Percentiles rank a stretch among this genome's conserved stretches.
Conservation (phyloP, 2,888 invertebrate species). For the Ectemnius lituratus region DNA sequence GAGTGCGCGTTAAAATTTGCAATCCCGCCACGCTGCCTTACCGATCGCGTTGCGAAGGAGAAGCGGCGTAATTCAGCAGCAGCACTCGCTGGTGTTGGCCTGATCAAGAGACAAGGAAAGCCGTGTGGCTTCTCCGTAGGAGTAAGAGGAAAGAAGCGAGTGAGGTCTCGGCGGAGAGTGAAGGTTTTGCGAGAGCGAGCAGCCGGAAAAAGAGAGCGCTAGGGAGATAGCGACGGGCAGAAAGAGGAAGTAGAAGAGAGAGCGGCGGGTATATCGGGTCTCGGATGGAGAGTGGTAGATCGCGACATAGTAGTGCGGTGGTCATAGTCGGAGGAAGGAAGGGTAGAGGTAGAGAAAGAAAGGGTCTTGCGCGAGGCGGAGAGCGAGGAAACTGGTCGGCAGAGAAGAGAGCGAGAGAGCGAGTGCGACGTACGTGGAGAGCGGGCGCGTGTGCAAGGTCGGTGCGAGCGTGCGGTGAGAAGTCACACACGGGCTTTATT, state of each 20-base stretch:
- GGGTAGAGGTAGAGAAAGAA: conserved; percentile 32
- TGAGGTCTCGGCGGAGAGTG: background rate
- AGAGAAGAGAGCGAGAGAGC: conserved; percentile 36
- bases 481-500: conserved; percentile 48
- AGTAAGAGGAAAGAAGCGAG: conserved; percentile 33
- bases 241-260: conserved; percentile 9
- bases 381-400: conserved; percentile 23
- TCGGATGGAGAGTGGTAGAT: conserved; percentile 52
- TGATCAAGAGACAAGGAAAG: conserved; percentile 39
- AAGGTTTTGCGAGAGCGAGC: conserved; percentile 7
- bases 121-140: conserved; percentile 29
- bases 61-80: too few relatives aligned
- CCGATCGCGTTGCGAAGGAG: conserved; percentile 27
- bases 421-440: conserved; percentile 11
- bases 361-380: conserved; percentile 27
- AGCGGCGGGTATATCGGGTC: conserved; percentile 47
- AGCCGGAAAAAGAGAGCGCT: conserved; percentile 25
- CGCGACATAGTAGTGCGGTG: conserved; percentile 22
- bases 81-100: conserved; percentile 8
- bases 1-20: too few relatives aligned
- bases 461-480: conserved; percentile 45
- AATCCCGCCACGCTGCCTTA: conserved; percentile 38
- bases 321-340: conserved; percentile 22
- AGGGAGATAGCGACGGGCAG: conserved; percentile 5
- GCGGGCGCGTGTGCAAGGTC: conserved; percentile 43